Base-by-base conservation (phyloP, 2,888 invertebrate genomes). In the Flabesymbios commensalis region DNA sequence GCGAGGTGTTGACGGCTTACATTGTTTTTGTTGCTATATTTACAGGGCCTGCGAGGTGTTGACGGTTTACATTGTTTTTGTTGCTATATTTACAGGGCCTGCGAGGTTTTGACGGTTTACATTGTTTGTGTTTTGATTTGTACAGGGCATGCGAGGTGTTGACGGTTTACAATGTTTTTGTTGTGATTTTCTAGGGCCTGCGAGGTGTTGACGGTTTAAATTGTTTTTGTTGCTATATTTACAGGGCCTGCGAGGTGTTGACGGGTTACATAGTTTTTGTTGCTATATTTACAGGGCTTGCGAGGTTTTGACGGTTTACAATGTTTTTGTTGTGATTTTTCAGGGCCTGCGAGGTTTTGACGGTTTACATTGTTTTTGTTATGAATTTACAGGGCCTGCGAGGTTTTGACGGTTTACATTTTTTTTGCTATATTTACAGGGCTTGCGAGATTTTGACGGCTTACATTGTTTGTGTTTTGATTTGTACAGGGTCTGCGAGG, bases 341-440 rank as follows among this genome's bases (percentile, higher is more conserved):
- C 55, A 64, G 63, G 70, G 70, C 36, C 57, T 65, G 49, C 48
- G 69, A 24, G 70, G 70, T 41, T 65, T 67, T 1, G 71, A 71
- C 42, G 68, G 68, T 10, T 36, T 61, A 14, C 61, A n/a, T n/a
- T n/a, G n/a, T n/a, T n/a, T n/a, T n/a, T n/a, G n/a, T n/a, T n/a
- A n/a, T n/a, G n/a, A n/a, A n/a, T n/a, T n/a, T 45, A 29, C 55
- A 64, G 63, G 70, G 70, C 36, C 57, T 65, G 49, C 48, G 69
- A 24, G 70, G 70, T 41, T 65, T 67, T 1, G 71, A 71, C 42
- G 68, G 68, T 10, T 36, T 61, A 14, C 61, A n/a, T n/a, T n/a
- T n/a, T n/a, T n/a, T n/a, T n/a, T n/a, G n/a, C n/a, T n/a, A n/a
- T n/a, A n/a, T n/a, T n/a, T n/a, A n/a, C n/a, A n/a, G n/a, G n/a